These are phyloP conservation scores for Gnathonemus longibarbis DNA, from an alignment of 2,113 vertebrate species.

Conservation along the genomic window DNA sequence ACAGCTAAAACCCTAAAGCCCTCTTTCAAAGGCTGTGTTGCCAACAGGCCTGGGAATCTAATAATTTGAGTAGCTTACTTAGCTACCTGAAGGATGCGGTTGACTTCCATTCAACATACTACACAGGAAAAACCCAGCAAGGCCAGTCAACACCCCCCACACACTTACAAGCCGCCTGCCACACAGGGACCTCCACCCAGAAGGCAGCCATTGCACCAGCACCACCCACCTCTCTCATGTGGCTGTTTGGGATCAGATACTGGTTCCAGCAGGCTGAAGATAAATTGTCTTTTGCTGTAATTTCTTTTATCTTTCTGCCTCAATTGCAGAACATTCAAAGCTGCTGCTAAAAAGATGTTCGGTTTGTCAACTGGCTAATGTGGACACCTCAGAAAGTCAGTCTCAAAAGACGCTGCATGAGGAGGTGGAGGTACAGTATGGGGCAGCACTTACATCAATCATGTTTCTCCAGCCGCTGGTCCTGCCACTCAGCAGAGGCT, in stretches of 20 bases:
- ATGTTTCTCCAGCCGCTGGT: slow-evolving; percentile 89
- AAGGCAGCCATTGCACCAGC: neutral
- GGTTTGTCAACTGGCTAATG: neutral
- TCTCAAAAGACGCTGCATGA: neutral
- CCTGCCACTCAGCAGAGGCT: slow-evolving; percentile 78
- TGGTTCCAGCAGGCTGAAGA: neutral
- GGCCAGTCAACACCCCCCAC: neutral
- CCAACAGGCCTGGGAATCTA: neutral
- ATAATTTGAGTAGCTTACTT: neutral
- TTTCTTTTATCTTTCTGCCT: neutral
- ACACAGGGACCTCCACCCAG: neutral
- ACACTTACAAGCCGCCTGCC: neutral
- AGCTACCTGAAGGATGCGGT: neutral
- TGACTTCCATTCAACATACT: neutral
- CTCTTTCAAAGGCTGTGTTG: neutral
- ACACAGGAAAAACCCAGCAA: neutral
- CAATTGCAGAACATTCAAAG: neutral
- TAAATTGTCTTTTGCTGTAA: neutral
- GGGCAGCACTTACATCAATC: slow-evolving; percentile 74
- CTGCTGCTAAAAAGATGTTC: neutral
- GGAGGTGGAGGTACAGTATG: neutral
- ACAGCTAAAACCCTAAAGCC: too few relatives aligned
- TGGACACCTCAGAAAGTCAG: neutral
- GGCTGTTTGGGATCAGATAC: neutral
- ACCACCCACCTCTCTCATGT: neutral